Base-by-base conservation (phyloP, 2,797 vertebrate species). In the Paguma larvata region DNA sequence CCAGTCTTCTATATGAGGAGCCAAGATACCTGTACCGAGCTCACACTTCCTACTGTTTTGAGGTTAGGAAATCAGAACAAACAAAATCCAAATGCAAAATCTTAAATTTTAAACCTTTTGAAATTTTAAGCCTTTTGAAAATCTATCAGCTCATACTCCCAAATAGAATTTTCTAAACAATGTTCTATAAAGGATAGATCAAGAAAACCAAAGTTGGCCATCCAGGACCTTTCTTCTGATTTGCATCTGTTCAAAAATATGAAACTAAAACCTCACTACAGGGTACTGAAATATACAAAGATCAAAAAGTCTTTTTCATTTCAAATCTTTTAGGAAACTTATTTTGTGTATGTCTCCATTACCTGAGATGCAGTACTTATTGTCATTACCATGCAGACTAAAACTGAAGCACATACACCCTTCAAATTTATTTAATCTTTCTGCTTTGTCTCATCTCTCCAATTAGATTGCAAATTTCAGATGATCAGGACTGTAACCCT, bases 161-260 rank as follows among this genome's bases (percentile, higher is more conserved):
- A 70, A 34, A 90, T 1, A 38, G 78, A 80, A 95, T 73, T 94
- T 88, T 92, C 77, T 67, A 86, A 86, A 72, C 19, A 96, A 75
- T 67, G 21, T 27, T 89, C 59, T 80, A 56, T 38, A 89, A 83
- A 85, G 41, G 5, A 62, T 46, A 89, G 59, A 87, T 16, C 46
- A 23, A 67, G 32, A 96, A 94, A 94, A 75, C 46, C 80, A 93
- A 96, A n/a, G 3, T 46, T 95, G 14, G 56, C 12, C 41, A 86
- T 75, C 67, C 15, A 53, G 32, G 11, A 89, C 75, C 3, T 70
- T 80, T 10, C 51, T 78, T 92, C 41, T 63, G 56, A 91, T 53
- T 85, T 80, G 77, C 44, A 59, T 83, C 65, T 88, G 12, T 38
- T 72, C 44, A 59, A 79, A 88, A 85, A 87, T 51, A 77, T 27